phyloP scores from a whole-genome alignment of 92 coral and sea anemone species.

The Bergia puertoricense region DNA sequence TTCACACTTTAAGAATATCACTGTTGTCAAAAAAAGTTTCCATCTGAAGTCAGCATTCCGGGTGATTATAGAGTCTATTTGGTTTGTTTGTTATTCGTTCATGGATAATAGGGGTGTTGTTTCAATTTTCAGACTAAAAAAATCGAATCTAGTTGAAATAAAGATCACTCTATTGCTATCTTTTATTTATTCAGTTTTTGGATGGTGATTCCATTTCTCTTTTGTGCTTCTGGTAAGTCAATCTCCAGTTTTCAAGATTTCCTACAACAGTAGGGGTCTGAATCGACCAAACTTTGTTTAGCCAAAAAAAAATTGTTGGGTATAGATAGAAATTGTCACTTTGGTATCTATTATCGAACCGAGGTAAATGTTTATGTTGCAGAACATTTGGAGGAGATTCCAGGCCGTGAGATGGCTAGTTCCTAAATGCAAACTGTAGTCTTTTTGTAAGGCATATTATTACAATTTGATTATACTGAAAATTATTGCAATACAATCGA shows the following conservation, averaged over 20 bases:
- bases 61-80: neutral
- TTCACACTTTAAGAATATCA: neutral
- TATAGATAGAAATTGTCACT: neutral
- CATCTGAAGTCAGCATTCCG: neutral
- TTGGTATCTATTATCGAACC: neutral
- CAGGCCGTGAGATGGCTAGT: neutral
- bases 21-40: neutral
- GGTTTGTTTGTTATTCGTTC: neutral
- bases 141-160: neutral
- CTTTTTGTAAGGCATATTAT: neutral
- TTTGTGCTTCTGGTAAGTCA: no score
- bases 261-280: neutral
- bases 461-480: neutral
- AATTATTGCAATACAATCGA: neutral
- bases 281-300: neutral
- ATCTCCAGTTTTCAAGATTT: neutral
- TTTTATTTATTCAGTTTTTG: no score
- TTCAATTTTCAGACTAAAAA: neutral
- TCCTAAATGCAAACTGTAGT: neutral
- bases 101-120: neutral
- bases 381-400: neutral
- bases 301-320: neutral
- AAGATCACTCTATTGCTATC: neutral
- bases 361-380: neutral
- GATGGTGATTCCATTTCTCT: no score